Percentiles rank a stretch among this genome's conserved stretches.
phyloP scores from a whole-genome alignment of 2,797 vertebrate species.

The Cirrhinus mrigala region DNA sequence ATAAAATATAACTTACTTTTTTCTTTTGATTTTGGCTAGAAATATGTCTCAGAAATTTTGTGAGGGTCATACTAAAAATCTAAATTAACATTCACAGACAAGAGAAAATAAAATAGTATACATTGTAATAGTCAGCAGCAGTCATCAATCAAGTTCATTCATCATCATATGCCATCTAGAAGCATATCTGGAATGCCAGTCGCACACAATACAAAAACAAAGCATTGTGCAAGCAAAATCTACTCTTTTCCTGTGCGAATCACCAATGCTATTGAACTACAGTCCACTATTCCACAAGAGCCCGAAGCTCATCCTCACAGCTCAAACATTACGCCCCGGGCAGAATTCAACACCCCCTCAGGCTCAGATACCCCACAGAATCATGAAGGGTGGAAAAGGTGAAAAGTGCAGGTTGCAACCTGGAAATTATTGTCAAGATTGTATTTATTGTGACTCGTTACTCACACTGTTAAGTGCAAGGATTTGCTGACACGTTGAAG shows the following conservation, averaged over 20 bases:
- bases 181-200: not conserved
- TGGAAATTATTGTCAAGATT: conserved; percentile 16
- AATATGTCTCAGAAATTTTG: not conserved
- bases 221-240: not conserved
- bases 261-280: not conserved
- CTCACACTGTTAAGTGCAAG: not conserved
- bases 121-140: not conserved
- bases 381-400: conserved; percentile 12
- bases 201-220: not conserved
- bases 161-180: not conserved
- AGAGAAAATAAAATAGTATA: not conserved
- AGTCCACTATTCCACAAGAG: not conserved
- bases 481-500: not conserved
- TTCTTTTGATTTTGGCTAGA: not conserved
- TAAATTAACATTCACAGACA: not conserved
- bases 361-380: not conserved
- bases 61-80: not conserved
- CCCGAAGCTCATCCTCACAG: not conserved
- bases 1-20: not conserved
- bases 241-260: not conserved
- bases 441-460: not conserved
- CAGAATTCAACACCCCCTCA: conserved; percentile 3
- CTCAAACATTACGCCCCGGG: conserved; percentile 2
- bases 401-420: conserved; percentile 23
- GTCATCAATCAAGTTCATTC: not conserved